Conservation (phyloP, 2,113 vertebrate genomes). For the Bubalus kerabau region DNA sequence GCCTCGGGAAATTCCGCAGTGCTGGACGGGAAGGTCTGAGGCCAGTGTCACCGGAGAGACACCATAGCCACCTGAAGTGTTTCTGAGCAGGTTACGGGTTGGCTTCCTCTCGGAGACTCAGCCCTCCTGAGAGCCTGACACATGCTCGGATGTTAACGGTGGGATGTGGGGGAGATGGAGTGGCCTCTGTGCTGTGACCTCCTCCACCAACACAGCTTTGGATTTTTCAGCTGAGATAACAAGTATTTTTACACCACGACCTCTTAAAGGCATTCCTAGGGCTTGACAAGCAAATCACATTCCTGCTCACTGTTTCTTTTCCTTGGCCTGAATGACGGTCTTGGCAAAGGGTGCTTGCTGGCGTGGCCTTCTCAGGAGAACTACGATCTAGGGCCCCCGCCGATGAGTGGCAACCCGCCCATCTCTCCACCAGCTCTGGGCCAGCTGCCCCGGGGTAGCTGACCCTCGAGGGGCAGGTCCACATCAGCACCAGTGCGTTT, state of each 20-base stretch:
- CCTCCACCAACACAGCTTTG: not conserved
- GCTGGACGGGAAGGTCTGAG: not conserved
- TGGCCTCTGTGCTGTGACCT: not conserved
- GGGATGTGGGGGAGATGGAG: not conserved
- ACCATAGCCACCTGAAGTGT: not conserved
- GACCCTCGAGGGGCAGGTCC: not conserved
- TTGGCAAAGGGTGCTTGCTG: not conserved
- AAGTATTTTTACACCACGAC: not conserved
- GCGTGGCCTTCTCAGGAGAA: not conserved
- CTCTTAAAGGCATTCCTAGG: not conserved
- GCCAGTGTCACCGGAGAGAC: too few relatives aligned
- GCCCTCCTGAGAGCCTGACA: not conserved
- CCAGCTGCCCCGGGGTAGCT: not conserved
- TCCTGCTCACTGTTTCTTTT: not conserved
- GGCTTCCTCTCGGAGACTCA: not conserved
- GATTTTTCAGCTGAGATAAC: not conserved
- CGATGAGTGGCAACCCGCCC: not conserved
- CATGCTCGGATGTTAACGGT: accelerated
- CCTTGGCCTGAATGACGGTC: not conserved
- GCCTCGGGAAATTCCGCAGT: too few relatives aligned
- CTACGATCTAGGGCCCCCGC: not conserved
- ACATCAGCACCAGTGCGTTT: accelerated
- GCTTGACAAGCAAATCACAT: not conserved
- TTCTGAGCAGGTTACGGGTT: not conserved
- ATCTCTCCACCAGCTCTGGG: not conserved